phyloP scores from a whole-genome alignment of 2,797 vertebrate genomes.

The Aulostomus chinensis region DNA sequence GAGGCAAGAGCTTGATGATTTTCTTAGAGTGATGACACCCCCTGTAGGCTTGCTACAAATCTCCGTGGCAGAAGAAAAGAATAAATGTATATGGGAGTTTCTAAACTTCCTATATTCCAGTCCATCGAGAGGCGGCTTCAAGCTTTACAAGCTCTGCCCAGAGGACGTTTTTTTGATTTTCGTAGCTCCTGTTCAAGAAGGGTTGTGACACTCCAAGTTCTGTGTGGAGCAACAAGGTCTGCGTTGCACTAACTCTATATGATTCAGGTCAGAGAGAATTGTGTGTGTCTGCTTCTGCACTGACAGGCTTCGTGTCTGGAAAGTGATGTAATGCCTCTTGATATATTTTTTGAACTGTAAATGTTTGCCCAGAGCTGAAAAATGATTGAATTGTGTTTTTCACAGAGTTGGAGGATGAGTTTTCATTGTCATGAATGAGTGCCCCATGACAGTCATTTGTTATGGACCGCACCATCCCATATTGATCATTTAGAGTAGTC shows the following conservation, averaged over 20 bases:
- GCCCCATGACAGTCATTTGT: slow-evolving; percentile 57
- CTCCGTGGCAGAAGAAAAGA: too few relatives aligned
- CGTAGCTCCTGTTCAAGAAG: too few relatives aligned
- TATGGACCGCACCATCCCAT: slow-evolving; percentile 50
- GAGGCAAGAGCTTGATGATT: slow-evolving; percentile 43
- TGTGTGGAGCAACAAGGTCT: too few relatives aligned
- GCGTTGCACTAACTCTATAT: too few relatives aligned
- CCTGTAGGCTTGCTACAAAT: slow-evolving; percentile 3
- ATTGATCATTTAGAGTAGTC: slow-evolving; percentile 64
- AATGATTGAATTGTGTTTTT: slow-evolving; percentile 63
- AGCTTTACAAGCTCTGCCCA: too few relatives aligned
- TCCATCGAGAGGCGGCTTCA: too few relatives aligned
- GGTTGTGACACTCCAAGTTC: too few relatives aligned
- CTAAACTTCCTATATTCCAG: too few relatives aligned
- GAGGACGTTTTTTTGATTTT: too few relatives aligned
- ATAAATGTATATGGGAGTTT: too few relatives aligned
- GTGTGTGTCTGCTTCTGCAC: not conserved
- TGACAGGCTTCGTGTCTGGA: slow-evolving; percentile 14
- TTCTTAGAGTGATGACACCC: slow-evolving; percentile 38
- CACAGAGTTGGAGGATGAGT: slow-evolving; percentile 35
- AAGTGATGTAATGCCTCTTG: slow-evolving; percentile 12
- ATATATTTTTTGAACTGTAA: slow-evolving; percentile 30
- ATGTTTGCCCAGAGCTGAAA: slow-evolving; percentile 30
- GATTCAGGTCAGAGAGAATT: too few relatives aligned
- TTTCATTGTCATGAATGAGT: slow-evolving; percentile 67